Evolutionary conservation across 2,888 invertebrate species (phyloP).

Genomic region (Willowsia nigromaculata): DNA sequence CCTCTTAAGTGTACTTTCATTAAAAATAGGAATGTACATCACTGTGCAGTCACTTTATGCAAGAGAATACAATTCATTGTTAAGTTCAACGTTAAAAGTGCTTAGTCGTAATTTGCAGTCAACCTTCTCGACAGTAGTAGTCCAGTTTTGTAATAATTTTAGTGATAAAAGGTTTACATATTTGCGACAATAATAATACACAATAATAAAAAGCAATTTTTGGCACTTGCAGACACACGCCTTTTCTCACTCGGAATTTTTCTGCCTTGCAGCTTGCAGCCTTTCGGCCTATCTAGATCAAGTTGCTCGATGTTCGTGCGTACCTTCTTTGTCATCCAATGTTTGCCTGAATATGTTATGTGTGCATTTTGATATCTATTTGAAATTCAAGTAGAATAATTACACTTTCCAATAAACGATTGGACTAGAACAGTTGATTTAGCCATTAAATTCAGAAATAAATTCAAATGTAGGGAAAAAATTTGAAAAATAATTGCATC

Average conservation of each 20-base stretch:
- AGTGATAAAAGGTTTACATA: neutral
- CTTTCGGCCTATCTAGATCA: neutral
- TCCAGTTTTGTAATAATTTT: neutral
- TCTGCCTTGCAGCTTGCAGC: too few species aligned
- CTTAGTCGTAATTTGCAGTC: neutral
- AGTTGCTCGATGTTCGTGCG: neutral
- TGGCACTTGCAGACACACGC: conserved; percentile 46
- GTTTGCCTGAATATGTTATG: neutral
- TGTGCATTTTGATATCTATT: neutral
- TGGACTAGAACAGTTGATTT: conserved; percentile 28
- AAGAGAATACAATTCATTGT: neutral
- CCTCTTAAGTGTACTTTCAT: too few species aligned
- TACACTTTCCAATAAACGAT: conserved; percentile 3
- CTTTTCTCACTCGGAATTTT: conserved; percentile 19
- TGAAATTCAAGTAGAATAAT: conserved; percentile 27
- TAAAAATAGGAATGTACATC: too few species aligned
- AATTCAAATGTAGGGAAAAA: neutral
- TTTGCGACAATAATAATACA: neutral
- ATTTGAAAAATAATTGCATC: neutral
- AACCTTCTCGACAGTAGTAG: neutral
- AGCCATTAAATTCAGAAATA: neutral
- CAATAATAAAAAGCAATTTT: conserved; percentile 26
- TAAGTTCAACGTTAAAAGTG: neutral
- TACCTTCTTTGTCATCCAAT: neutral
- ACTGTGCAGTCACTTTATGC: too few species aligned